Base-by-base conservation (phyloP, 2,113 vertebrate genomes). In the Neotoma lepida region DNA sequence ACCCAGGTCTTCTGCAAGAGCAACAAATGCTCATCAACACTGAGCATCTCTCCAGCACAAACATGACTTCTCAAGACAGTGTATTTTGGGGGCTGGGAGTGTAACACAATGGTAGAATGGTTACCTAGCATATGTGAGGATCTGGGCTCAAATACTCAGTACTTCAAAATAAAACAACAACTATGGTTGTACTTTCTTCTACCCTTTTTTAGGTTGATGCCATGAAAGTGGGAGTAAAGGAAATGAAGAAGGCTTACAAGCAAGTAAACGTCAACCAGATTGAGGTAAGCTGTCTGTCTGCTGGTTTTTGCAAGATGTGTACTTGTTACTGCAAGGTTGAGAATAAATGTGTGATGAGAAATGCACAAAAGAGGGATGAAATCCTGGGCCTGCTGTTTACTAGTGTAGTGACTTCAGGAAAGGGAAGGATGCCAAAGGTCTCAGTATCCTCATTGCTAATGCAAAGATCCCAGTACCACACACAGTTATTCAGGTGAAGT, bases 181-280 rank as follows among this genome's bases (percentile, higher is more conserved):
- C 4, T 68, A 9, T n/a, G n/a, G 51, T 10, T 76, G 13, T 86
- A 9, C 89, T 95, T 91, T 96, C 46, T 93, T 88, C 90, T 91
- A 87, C 28, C 28, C 35, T 78, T 73, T 94, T 82, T 77, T 91
- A 99, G 99, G 99, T 99, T 73, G 99, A 99, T 88, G 99, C 99
- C 95, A 99, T 99, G 99, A 99, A 99, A 98, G 66, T 98, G 46
- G 99, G 99, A 56, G 99, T 99, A 77, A 99, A 99, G 97, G 99
- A 99, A 98, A 99, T 99, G 99, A 99, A 99, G 98, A 99, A 99
- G 96, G 99, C 99, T 3, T 99, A 99, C 97, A 99, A 99, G 97
- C 97, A 99, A 89, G 99, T 99, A 56, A 99, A 99, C 96, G 99
- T 99, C 5, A 99, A 99, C 97, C 98, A 99, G 96, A 99, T 99